Conservation (phyloP, 2,888 invertebrate species). For the Fissipunctia ypsillon region DNA sequence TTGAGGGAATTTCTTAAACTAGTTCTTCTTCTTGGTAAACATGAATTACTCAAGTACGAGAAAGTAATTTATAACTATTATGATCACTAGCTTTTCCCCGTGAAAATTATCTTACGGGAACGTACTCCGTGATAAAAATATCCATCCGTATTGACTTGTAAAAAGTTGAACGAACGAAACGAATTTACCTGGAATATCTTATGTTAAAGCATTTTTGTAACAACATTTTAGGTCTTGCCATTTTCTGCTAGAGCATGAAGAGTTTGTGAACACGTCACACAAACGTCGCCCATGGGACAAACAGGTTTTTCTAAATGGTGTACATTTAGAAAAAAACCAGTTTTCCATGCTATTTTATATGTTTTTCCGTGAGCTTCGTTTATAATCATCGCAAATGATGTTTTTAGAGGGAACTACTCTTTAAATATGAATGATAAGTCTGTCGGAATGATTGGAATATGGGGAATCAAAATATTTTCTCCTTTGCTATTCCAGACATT, state of each 20-base stretch:
- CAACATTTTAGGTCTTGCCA: neutral
- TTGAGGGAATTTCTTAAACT: neutral
- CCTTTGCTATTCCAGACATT: too few relatives aligned
- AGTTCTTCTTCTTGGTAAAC: neutral
- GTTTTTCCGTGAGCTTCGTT: too few relatives aligned
- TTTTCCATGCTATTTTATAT: neutral
- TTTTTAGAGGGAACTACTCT: too few relatives aligned
- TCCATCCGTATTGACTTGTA: neutral
- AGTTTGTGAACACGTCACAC: neutral
- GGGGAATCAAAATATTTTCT: too few relatives aligned
- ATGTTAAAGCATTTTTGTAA: neutral
- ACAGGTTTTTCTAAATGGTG: neutral
- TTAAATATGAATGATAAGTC: too few relatives aligned
- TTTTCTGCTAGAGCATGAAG: neutral
- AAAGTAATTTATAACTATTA: constrained; percentile 15
- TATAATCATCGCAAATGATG: too few relatives aligned
- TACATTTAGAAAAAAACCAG: neutral
- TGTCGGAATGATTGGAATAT: too few relatives aligned
- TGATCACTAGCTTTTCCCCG: neutral
- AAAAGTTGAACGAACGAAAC: neutral
- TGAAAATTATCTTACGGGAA: neutral
- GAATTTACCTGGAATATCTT: neutral
- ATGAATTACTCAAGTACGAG: constrained; percentile 3
- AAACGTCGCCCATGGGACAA: neutral
- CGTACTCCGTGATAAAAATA: neutral